A percentile compares a stretch with the other conserved stretches of the same genome.
phyloP scores from a whole-genome alignment of 1,140 invertebrate genomes.

The Holotrichia oblita region DNA sequence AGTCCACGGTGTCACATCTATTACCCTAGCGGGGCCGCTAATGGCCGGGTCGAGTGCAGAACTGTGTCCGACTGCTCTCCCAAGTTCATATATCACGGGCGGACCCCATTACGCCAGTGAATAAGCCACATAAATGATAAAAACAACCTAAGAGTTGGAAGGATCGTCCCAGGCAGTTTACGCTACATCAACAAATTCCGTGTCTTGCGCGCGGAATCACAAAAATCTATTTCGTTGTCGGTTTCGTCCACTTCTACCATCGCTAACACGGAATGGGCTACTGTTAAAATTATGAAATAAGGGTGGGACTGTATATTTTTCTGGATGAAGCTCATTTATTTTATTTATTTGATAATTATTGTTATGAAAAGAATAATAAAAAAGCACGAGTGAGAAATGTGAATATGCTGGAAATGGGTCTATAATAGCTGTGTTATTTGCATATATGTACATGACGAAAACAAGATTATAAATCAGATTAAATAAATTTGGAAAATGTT shows the following conservation, averaged over 20 bases:
- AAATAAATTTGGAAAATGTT: not conserved
- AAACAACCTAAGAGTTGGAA: constrained; percentile 40
- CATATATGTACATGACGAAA: constrained; percentile 31
- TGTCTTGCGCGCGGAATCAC: constrained; percentile 11
- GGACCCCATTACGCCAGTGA: constrained; percentile 35
- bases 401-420: not conserved
- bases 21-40: constrained; percentile 16
- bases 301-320: not conserved
- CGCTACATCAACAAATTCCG: constrained; percentile 38
- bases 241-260: not conserved
- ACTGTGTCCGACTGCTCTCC: constrained; percentile 32
- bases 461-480: constrained; percentile 34
- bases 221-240: not conserved
- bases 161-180: constrained; percentile 37
- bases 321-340: not conserved
- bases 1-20: constrained; percentile 39
- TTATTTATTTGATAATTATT: constrained; percentile 36
- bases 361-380: not conserved
- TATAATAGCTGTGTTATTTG: not conserved
- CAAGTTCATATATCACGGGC: constrained; percentile 37
- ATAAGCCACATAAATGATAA: constrained; percentile 41
- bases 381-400: not conserved
- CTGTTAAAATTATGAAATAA: not conserved
- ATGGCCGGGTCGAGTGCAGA: constrained; percentile 39
- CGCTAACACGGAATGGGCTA: not conserved